Evolutionary conservation across 35 echinoderm and acorn worm species (phyloP), one percentile per base, ranked within the genome.

Genomic region (Apostichopus californicus): DNA sequence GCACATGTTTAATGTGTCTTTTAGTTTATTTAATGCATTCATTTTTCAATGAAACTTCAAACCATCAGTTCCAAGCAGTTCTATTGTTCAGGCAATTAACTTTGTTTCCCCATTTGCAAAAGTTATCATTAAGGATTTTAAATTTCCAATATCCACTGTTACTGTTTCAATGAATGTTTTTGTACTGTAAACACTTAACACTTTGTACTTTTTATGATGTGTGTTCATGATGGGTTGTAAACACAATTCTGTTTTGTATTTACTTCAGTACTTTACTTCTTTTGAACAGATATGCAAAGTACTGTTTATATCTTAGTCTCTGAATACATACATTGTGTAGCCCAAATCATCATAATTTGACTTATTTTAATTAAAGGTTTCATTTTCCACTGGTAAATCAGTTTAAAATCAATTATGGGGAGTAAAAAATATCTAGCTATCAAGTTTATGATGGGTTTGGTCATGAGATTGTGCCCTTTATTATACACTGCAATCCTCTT

Each of bases 1-100:
- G 81, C 81, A 85, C 54, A 85, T 59, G 57, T 85, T 60, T 58
- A 25, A 55, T 20, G 81, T 85, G 81, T 56, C 81, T 63, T 85
- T 85, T 21, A 46, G 17, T 59, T 23, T n/a, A 59, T 58, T 46
- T 23, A 28, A 77, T 77, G 75, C 8, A 8, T 77, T 77, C 75
- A 77, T 77, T 17, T 28, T 81, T 55, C 10, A 18, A 81, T 81
- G 14, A 81, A 55, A 10, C 54, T 46, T 46, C 12, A 9, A n/a
- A 22, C 52, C 18, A 52, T 81, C 9, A 46, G 25, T 52, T 81
- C 8, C 78, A 81, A 81, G 78, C 78, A 13, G 78, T 20, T 81
- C 26, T 75, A 18, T 75, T 75, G 71, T 75, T 2, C n/a, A 11
- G 18, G 64, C 64, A 68, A 14, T 14, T 68, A 18, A 68, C 18